phyloP scores from a whole-genome alignment of 2,888 invertebrate genomes.

The Pasiphila rectangulata region DNA sequence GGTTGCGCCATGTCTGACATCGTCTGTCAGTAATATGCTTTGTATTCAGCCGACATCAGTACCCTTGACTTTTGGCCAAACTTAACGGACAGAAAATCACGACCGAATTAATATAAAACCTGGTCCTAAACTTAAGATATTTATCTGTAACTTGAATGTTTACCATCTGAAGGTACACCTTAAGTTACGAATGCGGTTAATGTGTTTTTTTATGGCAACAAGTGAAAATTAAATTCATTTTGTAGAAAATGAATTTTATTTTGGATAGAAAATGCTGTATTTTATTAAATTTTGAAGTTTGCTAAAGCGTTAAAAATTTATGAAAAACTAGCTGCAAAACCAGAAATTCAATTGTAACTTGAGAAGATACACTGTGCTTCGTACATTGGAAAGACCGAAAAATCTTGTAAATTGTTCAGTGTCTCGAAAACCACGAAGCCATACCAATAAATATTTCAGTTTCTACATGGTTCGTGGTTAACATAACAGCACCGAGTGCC shows the following conservation, averaged over 20 bases:
- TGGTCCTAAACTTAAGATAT: constrained; percentile 29
- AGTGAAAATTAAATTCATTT: constrained; percentile 21
- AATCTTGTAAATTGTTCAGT: constrained; percentile 16
- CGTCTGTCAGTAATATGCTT: constrained; percentile 18
- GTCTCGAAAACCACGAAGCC: constrained; percentile 48
- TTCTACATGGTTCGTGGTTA: constrained; percentile 35
- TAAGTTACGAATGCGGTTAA: constrained; percentile 23
- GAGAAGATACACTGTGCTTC: background rate
- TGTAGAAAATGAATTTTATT: constrained; percentile 6
- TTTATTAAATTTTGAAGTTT: background rate
- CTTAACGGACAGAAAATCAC: constrained; percentile 40
- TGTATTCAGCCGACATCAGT: constrained; percentile 30
- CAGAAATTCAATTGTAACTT: constrained; percentile 1
- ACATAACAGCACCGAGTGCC: constrained; percentile 26
- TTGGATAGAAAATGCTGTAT: background rate
- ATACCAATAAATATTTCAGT: constrained; percentile 38
- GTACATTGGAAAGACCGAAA: constrained; percentile 2
- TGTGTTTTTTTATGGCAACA: constrained; percentile 24
- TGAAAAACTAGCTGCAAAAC: background rate
- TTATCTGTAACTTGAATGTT: constrained; percentile 27
- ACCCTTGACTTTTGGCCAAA: constrained; percentile 55
- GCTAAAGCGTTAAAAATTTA: background rate
- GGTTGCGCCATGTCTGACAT: constrained; percentile 8
- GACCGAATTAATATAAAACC: constrained; percentile 26
- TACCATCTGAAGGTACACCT: constrained; percentile 22